A percentile compares a stretch with the other conserved stretches of the same genome.
These are phyloP conservation scores for Chelonus formosanus DNA, from an alignment of 2,888 invertebrate genomes.

Conservation along the genomic window DNA sequence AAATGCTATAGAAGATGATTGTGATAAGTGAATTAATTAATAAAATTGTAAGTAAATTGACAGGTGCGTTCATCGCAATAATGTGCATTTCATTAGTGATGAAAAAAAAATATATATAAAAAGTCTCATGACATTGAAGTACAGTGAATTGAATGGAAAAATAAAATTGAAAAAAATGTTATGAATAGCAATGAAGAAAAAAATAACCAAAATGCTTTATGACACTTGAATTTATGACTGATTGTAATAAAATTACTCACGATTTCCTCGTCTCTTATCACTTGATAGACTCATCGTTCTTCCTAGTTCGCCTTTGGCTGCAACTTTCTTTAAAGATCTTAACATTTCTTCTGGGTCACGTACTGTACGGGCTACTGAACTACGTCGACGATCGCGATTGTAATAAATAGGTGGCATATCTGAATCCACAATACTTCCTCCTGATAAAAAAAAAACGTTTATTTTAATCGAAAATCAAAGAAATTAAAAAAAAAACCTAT, in stretches of 20 bases:
- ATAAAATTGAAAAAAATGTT: constrained; percentile 12
- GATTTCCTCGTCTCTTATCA: constrained; percentile 70
- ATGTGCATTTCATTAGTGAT: not conserved
- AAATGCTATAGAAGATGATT: not conserved
- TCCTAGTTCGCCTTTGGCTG: constrained; percentile 83
- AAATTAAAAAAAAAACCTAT: constrained; percentile 9
- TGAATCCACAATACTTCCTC: constrained; percentile 64
- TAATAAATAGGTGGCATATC: constrained; percentile 68
- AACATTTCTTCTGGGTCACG: constrained; percentile 87
- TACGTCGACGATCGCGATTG: constrained; percentile 78
- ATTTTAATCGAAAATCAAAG: not conserved
- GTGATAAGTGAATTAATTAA: constrained; percentile 1
- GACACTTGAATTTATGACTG: constrained; percentile 18
- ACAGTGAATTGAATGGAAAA: too few relatives aligned
- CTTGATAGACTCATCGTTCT: constrained; percentile 83
- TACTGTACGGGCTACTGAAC: constrained; percentile 77
- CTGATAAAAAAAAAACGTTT: constrained; percentile 41
- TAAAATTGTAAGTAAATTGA: not conserved
- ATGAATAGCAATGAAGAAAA: constrained; percentile 34
- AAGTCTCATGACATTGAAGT: not conserved
- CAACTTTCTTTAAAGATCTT: constrained; percentile 74
- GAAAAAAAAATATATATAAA: not conserved
- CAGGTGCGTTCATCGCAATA: not conserved
- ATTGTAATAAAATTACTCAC: constrained; percentile 69
- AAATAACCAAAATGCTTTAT: constrained; percentile 19